phyloP scores from a whole-genome alignment of 2,888 invertebrate species.

The Papilio gigon region DNA sequence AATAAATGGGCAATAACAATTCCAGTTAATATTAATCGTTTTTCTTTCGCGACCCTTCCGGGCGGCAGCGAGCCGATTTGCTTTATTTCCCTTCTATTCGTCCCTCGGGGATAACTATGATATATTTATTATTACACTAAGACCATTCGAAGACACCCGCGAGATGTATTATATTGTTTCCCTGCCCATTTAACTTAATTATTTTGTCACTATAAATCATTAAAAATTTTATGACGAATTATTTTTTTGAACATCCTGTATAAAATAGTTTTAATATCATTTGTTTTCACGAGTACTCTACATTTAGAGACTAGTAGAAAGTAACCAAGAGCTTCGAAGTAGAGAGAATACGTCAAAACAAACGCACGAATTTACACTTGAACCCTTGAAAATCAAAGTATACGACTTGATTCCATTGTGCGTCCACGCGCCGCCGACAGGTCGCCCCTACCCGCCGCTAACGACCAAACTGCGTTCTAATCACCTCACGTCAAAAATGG shows the following conservation, averaged over 20 bases:
- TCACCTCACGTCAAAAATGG: constrained; percentile 81
- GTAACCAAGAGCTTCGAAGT: constrained; percentile 39
- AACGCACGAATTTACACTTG: constrained; percentile 52
- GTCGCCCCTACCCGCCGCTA: constrained; percentile 67
- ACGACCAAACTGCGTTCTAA: constrained; percentile 81
- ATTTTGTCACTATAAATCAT: constrained; percentile 46
- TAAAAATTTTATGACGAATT: neutral
- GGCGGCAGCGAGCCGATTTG: constrained; percentile 64
- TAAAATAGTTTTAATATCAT: too few species aligned
- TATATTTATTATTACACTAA: constrained; percentile 79
- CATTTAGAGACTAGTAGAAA: neutral
- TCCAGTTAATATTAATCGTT: constrained; percentile 82
- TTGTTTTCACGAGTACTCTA: neutral
- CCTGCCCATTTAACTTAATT: constrained; percentile 58
- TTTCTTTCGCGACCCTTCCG: constrained; percentile 80
- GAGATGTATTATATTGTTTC: constrained; percentile 73
- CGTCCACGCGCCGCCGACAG: constrained; percentile 46
- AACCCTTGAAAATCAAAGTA: constrained; percentile 59
- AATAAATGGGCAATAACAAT: constrained; percentile 77
- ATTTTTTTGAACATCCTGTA: neutral
- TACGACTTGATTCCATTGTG: constrained; percentile 51
- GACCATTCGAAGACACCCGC: constrained; percentile 73
- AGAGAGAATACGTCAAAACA: constrained; percentile 42
- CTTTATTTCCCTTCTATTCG: constrained; percentile 80
- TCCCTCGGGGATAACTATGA: constrained; percentile 76